Evolutionary conservation across 2,113 vertebrate genomes (phyloP).

Genomic region (Barbus barbus): DNA sequence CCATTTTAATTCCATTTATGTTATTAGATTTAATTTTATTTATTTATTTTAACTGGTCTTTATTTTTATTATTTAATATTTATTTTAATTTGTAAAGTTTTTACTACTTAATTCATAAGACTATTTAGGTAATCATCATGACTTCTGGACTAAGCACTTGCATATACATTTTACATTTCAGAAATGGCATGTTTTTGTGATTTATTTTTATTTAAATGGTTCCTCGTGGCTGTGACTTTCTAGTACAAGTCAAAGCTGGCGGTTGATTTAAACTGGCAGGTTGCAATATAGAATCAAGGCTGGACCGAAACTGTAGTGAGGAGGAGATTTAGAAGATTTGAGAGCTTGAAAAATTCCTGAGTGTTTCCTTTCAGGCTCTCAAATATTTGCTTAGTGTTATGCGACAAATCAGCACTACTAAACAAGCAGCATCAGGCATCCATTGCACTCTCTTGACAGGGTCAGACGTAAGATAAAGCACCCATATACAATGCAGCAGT

Average conservation of each 20-base stretch:
- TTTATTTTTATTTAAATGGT: neutral
- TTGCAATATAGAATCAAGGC: conserved; percentile 17
- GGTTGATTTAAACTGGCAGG: neutral
- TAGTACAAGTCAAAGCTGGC: neutral
- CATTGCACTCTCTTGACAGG: conserved; percentile 25
- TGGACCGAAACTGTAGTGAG: neutral
- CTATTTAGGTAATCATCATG: too few relatives aligned
- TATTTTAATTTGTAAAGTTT: too few relatives aligned
- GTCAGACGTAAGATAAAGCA: conserved; percentile 25
- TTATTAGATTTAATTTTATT: too few relatives aligned
- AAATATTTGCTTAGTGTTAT: neutral
- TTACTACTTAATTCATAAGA: too few relatives aligned
- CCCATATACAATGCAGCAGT: conserved; percentile 9
- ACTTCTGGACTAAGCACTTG: too few relatives aligned
- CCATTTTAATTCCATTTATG: too few relatives aligned
- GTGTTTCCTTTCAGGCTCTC: conserved; percentile 9
- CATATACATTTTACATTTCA: too few relatives aligned
- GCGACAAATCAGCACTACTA: conserved; percentile 24
- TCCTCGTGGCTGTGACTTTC: neutral
- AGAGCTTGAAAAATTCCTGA: conserved; percentile 21
- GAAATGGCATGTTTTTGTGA: neutral
- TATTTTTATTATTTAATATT: too few relatives aligned
- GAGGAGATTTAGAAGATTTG: conserved; percentile 14
- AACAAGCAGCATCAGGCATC: conserved; percentile 19
- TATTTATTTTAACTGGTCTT: too few relatives aligned